A percentile compares a stretch with the other conserved stretches of the same genome.
These are phyloP conservation scores for Peromyscus californicus DNA, from an alignment of 2,113 vertebrate genomes.

Conservation along the genomic window DNA sequence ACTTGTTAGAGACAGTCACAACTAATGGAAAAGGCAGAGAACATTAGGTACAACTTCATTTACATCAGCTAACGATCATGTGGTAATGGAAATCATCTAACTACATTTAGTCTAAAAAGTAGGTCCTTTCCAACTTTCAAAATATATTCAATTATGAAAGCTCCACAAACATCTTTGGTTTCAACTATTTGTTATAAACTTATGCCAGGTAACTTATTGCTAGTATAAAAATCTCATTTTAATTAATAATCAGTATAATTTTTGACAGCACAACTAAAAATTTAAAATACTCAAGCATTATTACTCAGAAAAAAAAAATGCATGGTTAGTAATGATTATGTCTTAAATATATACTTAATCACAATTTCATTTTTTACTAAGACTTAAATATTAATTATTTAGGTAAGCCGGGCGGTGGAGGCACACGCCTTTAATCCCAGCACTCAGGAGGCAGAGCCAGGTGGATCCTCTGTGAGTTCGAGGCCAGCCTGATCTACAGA, in stretches of 20 bases:
- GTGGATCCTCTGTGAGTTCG: too few species aligned
- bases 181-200: background rate
- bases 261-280: background rate
- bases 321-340: background rate
- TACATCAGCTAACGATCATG: slow-evolving; percentile 18
- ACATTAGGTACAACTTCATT: background rate
- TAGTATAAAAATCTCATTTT: background rate
- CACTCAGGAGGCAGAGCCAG: too few species aligned
- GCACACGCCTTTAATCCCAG: too few species aligned
- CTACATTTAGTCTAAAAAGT: background rate
- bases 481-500: too few species aligned
- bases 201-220: background rate
- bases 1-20: background rate
- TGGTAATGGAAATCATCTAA: slow-evolving; percentile 25
- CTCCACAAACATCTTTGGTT: background rate
- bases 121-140: slow-evolving; percentile 23
- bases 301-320: slow-evolving; percentile 2
- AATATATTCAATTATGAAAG: background rate
- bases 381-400: background rate
- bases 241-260: background rate
- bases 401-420: too few species aligned
- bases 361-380: slow-evolving; percentile 25
- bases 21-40: background rate
- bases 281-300: background rate
- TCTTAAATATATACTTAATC: background rate